Evolutionary conservation across 2,888 invertebrate genomes (phyloP), one percentile per base, ranked within the genome.

Genomic region (Cosmopolites sordidus): DNA sequence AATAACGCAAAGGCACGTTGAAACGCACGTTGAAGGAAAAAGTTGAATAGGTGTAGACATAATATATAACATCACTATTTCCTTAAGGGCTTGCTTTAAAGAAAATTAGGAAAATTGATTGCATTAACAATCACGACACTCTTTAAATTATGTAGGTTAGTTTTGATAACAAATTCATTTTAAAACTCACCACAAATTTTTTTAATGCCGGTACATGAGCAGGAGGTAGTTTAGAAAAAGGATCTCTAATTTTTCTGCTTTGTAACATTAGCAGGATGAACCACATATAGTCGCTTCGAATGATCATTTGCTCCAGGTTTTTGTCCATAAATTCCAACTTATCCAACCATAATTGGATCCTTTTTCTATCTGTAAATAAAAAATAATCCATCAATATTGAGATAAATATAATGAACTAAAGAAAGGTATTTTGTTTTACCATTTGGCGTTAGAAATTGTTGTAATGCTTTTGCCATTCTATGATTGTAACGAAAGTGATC

Each of bases 261-360:
- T 76, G 75, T 55, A 76, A 60, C 62, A 75, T 74, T 6, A 75
- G 60, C 14, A 76, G 63, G 47, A 76, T 65, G 46, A 75, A 73
- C 74, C 74, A 73, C 69, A 74, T 73, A 56, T 75, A 76, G 22
- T 75, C 75, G 56, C 75, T 75, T 45, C 75, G 60, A 2, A 66
- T 66, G 44, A 58, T 58, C 48, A 58, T 58, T 49, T 70, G 64
- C 30, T 69, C 67, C 2, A 63, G 54, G 11, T 59, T 66, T 14
- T 63, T 66, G 4, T 66, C 66, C 56, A 74, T 62, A 16, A 66
- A 64, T 37, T 69, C 62, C 16, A 76, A 58, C 62, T 69, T 71
- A 44, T 73, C 66, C 53, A 76, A 64, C 76, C 77, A 77, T 18
- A 64, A 49, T 42, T 68, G 64, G 18, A 75, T 67, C 54, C 49